Base-by-base conservation (phyloP, 1,140 invertebrate species). In the Ceratina japonica region DNA sequence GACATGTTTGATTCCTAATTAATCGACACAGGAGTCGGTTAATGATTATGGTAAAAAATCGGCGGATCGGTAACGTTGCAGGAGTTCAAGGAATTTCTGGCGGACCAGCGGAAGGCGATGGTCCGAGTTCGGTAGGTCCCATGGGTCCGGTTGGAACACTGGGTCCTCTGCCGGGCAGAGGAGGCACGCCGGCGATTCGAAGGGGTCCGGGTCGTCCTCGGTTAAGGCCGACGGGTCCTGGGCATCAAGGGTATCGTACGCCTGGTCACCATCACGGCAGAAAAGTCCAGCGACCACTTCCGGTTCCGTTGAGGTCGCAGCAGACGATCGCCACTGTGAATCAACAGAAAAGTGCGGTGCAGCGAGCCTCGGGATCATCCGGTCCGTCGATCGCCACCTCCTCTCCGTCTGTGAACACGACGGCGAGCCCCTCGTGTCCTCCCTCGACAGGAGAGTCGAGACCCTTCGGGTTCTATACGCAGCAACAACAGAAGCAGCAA, bases 181-280 rank as follows among this genome's bases (percentile, higher is more conserved):
- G 87, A 22, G 66, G 70, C 0, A 10, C 59, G 3, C 54, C 80
- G 27, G 63, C 92, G 94, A 71, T 91, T 7, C 93, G 95, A 73
- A 90, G 96, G 31, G 96, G 96, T 13, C 96, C 96, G 0, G 97
- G 97, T 18, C 90, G 97, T 84, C 97, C 97, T 0, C 92, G 96
- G 5, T 91, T 96, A 8, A 94, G 94, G 81, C 95, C 93, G 2
- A 92, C 93, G 58, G 95, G 95, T 4, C 95, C 95, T 0, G 91
- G 93, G 0, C 94, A 96, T 87, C 92, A 93, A 68, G 94, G 94
- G 20, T 92, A 93, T 27, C 93, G 95, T 13, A 92, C 56, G 61
- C 92, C 61, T 89, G 93, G 79, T 89, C 94, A 77, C 89, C 87
- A 89, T 72, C 88, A 89, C 18, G 70, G 75, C 2, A 90, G 90